Percentiles rank a stretch among this genome's conserved stretches.
These are phyloP conservation scores for Pseudocheirus occidentalis DNA, from an alignment of 2,797 vertebrate species.

Conservation along the genomic window DNA sequence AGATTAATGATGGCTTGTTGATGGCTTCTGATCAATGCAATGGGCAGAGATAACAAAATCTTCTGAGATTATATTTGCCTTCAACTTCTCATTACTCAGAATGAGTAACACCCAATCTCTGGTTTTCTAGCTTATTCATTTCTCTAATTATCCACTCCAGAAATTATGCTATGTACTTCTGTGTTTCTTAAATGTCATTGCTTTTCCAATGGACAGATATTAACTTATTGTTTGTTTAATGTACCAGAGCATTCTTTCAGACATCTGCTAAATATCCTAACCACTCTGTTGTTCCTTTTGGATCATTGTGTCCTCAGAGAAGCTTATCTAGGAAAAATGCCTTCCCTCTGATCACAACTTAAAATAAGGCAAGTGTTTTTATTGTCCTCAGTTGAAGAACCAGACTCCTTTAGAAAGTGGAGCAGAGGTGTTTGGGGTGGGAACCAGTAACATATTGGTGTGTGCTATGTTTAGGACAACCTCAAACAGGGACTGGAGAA, in stretches of 20 bases:
- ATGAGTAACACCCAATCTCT: background rate
- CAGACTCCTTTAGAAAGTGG: background rate
- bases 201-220: background rate
- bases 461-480: background rate
- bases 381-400: background rate
- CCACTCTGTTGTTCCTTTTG: background rate
- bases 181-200: background rate
- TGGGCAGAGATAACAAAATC: background rate
- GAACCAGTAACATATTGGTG: background rate
- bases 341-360: background rate
- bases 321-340: background rate
- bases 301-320: background rate
- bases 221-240: slow-evolving; percentile 11
- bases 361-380: background rate
- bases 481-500: background rate
- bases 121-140: background rate
- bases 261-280: background rate
- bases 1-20: background rate
- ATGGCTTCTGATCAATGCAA: background rate
- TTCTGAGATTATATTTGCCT: background rate
- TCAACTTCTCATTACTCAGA: background rate
- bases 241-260: background rate
- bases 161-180: background rate
- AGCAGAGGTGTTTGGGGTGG: background rate
- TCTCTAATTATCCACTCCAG: background rate